Conservation (phyloP, 2,113 vertebrate genomes). For the Ammodytes marinus region DNA sequence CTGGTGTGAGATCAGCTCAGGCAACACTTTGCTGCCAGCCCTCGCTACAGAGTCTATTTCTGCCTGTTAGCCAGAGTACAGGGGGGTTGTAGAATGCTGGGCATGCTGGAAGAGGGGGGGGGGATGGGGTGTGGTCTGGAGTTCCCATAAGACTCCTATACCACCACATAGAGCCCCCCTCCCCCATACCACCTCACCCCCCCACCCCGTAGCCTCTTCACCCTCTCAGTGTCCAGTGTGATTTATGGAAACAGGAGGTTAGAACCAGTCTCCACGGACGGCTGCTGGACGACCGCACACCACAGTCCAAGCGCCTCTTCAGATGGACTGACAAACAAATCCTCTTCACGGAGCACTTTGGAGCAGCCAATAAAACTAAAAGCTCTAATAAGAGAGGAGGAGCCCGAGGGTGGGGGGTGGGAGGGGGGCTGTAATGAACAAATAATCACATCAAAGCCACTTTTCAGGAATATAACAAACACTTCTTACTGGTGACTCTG, state of each 20-base stretch:
- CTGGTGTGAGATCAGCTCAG: background rate
- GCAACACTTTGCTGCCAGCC: background rate
- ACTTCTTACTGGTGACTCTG: background rate
- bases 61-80: constrained; percentile 48
- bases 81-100: constrained; percentile 63
- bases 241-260: constrained; percentile 71
- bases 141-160: constrained; percentile 50
- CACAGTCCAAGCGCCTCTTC: constrained; percentile 7
- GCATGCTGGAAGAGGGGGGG: constrained; percentile 49
- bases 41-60: constrained; percentile 61
- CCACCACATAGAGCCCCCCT: constrained; percentile 2
- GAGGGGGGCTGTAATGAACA: background rate
- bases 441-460: constrained; percentile 26
- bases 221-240: constrained; percentile 52
- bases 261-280: background rate
- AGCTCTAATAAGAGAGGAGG: constrained; percentile 13
- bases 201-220: constrained; percentile 40
- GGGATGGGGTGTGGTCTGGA: constrained; percentile 46
- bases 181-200: no score
- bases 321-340: constrained; percentile 11
- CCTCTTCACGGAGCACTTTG: constrained; percentile 28
- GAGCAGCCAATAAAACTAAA: constrained; percentile 45
- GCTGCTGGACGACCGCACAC: background rate
- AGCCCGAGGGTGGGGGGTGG: background rate
- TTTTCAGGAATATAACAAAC: background rate